A percentile compares a stretch with the other conserved stretches of the same genome.
phyloP scores from a whole-genome alignment of 2,113 vertebrate species.

The Indicator maculatus region DNA sequence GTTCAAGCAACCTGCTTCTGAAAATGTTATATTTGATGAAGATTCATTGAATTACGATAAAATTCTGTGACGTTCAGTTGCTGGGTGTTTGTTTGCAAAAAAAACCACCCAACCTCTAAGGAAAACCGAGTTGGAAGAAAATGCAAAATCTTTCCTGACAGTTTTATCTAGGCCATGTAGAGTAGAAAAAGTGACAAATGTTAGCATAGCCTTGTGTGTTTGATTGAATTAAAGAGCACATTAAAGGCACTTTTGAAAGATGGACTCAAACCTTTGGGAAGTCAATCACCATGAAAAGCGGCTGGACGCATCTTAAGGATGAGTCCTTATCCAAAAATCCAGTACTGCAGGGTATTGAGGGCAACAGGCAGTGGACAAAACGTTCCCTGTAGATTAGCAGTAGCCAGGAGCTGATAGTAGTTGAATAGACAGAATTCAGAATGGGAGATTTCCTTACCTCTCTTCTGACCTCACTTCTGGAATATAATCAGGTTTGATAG shows the following conservation, averaged over 20 bases:
- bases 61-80: neutral
- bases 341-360: neutral
- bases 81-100: neutral
- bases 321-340: neutral
- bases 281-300: neutral
- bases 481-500: neutral
- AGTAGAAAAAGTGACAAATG: neutral
- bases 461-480: neutral
- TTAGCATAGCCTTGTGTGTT: neutral
- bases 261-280: neutral
- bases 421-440: neutral
- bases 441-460: neutral
- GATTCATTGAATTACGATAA: neutral
- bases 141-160: neutral
- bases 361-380: neutral
- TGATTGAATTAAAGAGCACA: neutral
- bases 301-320: neutral
- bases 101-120: neutral
- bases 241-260: neutral
- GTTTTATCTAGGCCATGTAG: neutral
- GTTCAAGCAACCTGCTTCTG: neutral
- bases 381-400: neutral
- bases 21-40: neutral
- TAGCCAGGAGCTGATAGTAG: neutral
- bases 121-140: neutral